These are phyloP conservation scores for Nasonia giraulti DNA, from an alignment of 1,140 invertebrate species.

Conservation along the genomic window DNA sequence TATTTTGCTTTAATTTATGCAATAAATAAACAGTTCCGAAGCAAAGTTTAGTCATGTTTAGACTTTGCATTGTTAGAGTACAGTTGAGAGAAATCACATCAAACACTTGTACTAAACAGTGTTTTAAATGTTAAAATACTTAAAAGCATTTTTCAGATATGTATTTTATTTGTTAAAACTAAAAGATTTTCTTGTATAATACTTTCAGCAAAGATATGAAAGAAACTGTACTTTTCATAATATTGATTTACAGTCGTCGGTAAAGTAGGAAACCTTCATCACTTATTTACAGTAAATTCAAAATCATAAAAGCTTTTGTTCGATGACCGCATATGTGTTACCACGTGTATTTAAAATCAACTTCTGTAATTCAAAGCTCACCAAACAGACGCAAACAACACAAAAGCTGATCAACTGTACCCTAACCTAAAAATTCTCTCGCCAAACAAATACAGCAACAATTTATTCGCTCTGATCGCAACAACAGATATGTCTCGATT, in stretches of 20 bases:
- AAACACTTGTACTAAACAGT: not conserved
- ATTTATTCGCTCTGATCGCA: slow-evolving; percentile 43
- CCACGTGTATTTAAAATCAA: no score
- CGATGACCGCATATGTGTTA: no score
- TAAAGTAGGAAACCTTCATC: not conserved
- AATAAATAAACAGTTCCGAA: slow-evolving; percentile 17
- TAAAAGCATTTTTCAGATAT: slow-evolving; percentile 9
- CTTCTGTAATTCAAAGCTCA: no score
- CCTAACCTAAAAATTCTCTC: slow-evolving; percentile 7
- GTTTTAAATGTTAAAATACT: no score
- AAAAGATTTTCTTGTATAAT: not conserved
- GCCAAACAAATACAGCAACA: slow-evolving; percentile 24
- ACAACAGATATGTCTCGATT: slow-evolving; percentile 57
- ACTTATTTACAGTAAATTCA: no score
- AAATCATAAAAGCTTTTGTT: no score
- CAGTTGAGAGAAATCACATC: slow-evolving; percentile 28
- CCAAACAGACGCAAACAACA: no score
- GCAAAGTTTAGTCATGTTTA: slow-evolving; percentile 20
- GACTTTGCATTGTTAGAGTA: slow-evolving; percentile 18
- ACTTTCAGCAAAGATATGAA: not conserved
- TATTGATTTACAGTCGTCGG: not conserved
- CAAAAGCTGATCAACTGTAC: slow-evolving; percentile 24
- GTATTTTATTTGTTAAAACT: slow-evolving; percentile 3
- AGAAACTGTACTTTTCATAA: no score
- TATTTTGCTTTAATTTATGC: not conserved